Evolutionary conservation across 2,113 vertebrate species (phyloP).

Genomic region (Thinocorus orbignyianus): DNA sequence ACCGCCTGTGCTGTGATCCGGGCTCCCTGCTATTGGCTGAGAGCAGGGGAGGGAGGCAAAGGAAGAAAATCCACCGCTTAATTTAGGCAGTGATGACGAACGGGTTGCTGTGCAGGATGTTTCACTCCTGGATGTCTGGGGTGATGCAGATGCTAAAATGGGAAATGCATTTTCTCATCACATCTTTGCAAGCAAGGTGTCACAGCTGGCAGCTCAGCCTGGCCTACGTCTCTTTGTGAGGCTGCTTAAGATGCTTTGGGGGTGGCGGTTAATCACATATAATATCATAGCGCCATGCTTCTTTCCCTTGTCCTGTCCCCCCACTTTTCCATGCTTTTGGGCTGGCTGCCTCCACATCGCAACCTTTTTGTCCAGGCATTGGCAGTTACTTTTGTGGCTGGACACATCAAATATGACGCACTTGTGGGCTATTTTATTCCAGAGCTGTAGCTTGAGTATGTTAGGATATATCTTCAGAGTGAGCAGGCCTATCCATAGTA

Average conservation of each 20-base stretch:
- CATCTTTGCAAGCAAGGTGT: background rate
- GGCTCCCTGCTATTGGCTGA: conserved; percentile 22
- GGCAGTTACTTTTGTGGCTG: background rate
- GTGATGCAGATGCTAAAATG: conserved; percentile 44
- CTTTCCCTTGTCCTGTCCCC: background rate
- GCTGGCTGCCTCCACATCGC: background rate
- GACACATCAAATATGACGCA: background rate
- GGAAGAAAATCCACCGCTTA: conserved; percentile 46
- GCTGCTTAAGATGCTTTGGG: background rate
- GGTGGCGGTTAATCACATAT: background rate
- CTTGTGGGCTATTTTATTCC: background rate
- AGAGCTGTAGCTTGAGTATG: background rate
- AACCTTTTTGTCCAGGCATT: background rate
- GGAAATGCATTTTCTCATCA: background rate
- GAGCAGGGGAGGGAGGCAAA: conserved; percentile 44
- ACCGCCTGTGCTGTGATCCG: background rate
- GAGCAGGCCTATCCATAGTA: background rate
- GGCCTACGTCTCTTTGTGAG: background rate
- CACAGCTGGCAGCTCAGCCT: background rate
- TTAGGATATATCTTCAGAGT: background rate
- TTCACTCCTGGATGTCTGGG: conserved; percentile 41
- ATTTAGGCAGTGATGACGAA: conserved; percentile 64
- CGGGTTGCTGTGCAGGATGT: conserved; percentile 56
- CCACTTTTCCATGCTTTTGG: background rate
- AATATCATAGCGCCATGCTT: accelerated